Conservation (phyloP, 1,140 invertebrate species). For the Euwallacea similis region DNA sequence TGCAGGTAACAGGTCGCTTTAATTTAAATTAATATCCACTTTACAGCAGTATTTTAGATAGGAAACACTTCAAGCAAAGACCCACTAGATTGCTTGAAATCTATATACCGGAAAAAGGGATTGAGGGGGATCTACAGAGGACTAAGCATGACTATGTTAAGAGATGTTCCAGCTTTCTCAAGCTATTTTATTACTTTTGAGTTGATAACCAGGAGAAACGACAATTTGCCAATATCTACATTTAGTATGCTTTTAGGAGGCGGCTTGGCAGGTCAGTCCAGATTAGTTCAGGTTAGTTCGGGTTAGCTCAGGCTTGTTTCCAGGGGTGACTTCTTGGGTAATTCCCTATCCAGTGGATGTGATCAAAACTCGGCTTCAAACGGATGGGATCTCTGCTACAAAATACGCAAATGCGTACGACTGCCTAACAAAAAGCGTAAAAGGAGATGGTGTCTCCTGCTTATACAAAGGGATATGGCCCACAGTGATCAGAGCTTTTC, state of each 20-base stretch:
- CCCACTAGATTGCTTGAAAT: conserved; percentile 65
- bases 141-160: conserved; percentile 68
- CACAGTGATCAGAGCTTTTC: conserved; percentile 82
- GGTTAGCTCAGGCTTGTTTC: not conserved
- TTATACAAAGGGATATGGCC: conserved; percentile 74
- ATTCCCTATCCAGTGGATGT: conserved; percentile 87
- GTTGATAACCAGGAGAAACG: conserved; percentile 59
- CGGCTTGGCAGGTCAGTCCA: conserved; percentile 63
- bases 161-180: conserved; percentile 75
- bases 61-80: conserved; percentile 53
- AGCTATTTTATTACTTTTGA: conserved; percentile 78
- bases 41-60: conserved; percentile 23
- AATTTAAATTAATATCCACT: not conserved
- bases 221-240: conserved; percentile 57
- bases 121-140: conserved; percentile 73
- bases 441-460: conserved; percentile 67
- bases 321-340: conserved; percentile 78
- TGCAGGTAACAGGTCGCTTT: conserved; percentile 62
- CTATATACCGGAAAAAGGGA: conserved; percentile 68
- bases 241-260: conserved; percentile 72
- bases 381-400: conserved; percentile 62
- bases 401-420: conserved; percentile 70
- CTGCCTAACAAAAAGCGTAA: conserved; percentile 70
- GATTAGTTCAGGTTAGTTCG: not conserved
- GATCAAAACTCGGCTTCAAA: conserved; percentile 85